Evolutionary conservation across 1,140 invertebrate species (phyloP).

Genomic region (Leptestheria dahalacensis): DNA sequence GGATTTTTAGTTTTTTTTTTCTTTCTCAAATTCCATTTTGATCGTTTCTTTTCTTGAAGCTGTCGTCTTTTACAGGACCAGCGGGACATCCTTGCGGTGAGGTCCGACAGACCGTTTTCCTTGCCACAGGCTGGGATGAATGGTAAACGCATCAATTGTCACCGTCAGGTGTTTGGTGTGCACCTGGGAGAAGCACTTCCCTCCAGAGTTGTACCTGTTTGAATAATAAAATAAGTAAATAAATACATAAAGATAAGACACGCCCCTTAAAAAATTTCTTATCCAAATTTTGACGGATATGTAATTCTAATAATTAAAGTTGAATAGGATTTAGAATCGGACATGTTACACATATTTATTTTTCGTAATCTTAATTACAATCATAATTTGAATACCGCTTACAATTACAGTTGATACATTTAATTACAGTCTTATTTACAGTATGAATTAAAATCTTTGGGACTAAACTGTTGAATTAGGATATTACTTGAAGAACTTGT

Average conservation of each 20-base stretch:
- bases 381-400: too few species aligned
- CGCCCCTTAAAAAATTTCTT: too few species aligned
- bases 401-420: too few species aligned
- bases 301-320: too few species aligned
- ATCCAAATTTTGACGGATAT: too few species aligned
- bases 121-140: constrained; percentile 95
- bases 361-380: too few species aligned
- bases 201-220: constrained; percentile 96
- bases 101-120: constrained; percentile 82
- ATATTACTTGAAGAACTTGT: constrained; percentile 98
- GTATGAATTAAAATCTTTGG: too few species aligned
- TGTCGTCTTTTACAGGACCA: constrained; percentile 55
- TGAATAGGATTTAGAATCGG: too few species aligned
- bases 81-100: constrained; percentile 81
- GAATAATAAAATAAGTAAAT: constrained; percentile 14
- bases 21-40: neutral
- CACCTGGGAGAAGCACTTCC: constrained; percentile 92
- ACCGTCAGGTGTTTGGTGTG: constrained; percentile 98
- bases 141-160: constrained; percentile 98
- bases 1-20: too few species aligned
- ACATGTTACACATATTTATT: too few species aligned
- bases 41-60: neutral
- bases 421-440: too few species aligned
- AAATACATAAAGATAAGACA: too few species aligned
- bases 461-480: constrained; percentile 9